Evolutionary conservation across 2,113 vertebrate genomes (phyloP).

Genomic region (Petaurus breviceps): DNA sequence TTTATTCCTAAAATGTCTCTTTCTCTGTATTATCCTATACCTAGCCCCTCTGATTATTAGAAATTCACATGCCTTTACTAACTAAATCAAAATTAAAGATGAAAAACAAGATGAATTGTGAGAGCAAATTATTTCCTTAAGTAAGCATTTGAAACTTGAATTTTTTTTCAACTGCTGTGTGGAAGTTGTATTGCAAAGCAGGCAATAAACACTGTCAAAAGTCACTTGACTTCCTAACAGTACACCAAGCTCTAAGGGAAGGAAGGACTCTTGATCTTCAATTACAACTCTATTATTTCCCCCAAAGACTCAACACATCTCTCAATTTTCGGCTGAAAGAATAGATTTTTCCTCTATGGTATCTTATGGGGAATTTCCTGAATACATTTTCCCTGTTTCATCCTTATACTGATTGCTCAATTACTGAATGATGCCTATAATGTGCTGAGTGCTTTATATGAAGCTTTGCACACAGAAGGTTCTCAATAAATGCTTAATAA

Average conservation of each 20-base stretch:
- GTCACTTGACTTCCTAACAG: not conserved
- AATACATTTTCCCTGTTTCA: no score
- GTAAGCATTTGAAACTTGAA: not conserved
- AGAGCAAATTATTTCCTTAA: not conserved
- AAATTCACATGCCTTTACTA: not conserved
- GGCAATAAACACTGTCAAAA: not conserved
- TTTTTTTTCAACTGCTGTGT: slow-evolving; percentile 19
- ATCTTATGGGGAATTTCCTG: not conserved
- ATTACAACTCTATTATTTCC: not conserved
- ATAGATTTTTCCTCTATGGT: not conserved
- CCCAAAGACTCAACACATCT: not conserved
- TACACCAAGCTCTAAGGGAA: not conserved
- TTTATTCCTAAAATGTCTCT: not conserved
- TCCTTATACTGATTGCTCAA: not conserved
- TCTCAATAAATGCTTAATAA: not conserved
- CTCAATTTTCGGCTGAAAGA: accelerated
- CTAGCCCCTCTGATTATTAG: not conserved
- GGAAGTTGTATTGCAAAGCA: not conserved
- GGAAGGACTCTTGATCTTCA: not conserved
- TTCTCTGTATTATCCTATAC: not conserved
- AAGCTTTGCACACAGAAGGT: accelerated
- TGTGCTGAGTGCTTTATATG: not conserved
- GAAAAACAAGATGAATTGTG: slow-evolving; percentile 4
- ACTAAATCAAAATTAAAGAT: slow-evolving; percentile 12
- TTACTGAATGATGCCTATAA: not conserved